Evolutionary conservation across 2,797 vertebrate species (phyloP), one percentile per base, ranked within the genome.

Genomic region (Cephalopachus bancanus): DNA sequence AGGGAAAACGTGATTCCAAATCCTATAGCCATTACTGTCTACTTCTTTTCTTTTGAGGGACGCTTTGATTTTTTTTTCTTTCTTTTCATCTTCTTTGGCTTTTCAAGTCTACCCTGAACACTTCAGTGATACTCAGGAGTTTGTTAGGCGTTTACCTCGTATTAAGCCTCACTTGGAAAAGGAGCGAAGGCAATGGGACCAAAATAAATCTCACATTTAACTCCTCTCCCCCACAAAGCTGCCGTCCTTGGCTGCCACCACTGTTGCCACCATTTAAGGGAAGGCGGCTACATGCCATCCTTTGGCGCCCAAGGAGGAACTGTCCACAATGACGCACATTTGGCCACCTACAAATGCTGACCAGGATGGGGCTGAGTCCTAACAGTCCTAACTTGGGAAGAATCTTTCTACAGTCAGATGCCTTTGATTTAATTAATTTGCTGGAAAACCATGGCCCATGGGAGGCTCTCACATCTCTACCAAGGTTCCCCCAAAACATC

Each of bases 51-150:
- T 96, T 97, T 94, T 96, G 94, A 97, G 92, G 60, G 4, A 7
- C 15, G 83, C 94, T 93, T 97, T 97, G 94, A 97, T 37, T 37
- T 97, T 97, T 97, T 83, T 96, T 97, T 97, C 95, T 96, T 95
- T 79, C 90, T 89, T 93, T 94, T 98, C 84, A 95, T 80, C 62
- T 83, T 78, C 96, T 94, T 87, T 72, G 51, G 83, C 69, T 98
- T 96, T 95, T 97, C 89, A 96, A 95, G 96, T 74, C 97, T 96
- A 95, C 90, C 76, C 74, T 67, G 91, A 96, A 92, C 84, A 96
- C 90, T 92, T 97, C 17, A 33, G 90, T 90, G 91, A 93, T 30
- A 89, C 90, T 86, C 86, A 28, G 49, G 95, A 97, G 90, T 93
- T 97, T 83, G 14, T 97, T 93, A 96, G 55, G 80, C 75, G 75